Base-by-base conservation (phyloP, 2,113 vertebrate species). In the Sapajus apella region DNA sequence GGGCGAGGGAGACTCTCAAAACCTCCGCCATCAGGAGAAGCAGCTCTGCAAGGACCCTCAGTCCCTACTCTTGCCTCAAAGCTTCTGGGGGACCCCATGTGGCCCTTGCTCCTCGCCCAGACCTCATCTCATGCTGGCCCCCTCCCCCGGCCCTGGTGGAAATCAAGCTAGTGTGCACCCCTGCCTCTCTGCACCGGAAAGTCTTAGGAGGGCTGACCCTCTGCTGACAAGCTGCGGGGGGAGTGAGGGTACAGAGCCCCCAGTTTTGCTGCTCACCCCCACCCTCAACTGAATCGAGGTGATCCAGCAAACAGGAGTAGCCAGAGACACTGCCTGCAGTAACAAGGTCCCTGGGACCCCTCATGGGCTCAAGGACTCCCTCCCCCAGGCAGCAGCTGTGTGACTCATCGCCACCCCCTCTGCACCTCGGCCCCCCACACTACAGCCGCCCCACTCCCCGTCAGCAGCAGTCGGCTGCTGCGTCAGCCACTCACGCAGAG, bases 401-500 rank as follows among this genome's bases (percentile, higher is more conserved):
- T 91, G 92, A 97, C 70, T 96, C 92, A 95, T 6, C 1, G 37
- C 87, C 10, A 3, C 35, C 37, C 17, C 37, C 93, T 80, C 80
- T 37, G 50, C 81, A 5, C 58, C 55, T 27, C 21, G 0, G 7
- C 12, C 0, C 27, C 45, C 91, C 23, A 35, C 25, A 64, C 55
- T 70, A 7, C 81, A 84, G 68, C 81, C n/a, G 58, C 58, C 52
- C 45, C 35, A 27, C 17, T 37, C 55, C 43, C 72, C 5, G 58
- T 73, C 89, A 89, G 86, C 87, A 35, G 43, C 80, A 82, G 87
- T 64, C 70, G 0, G 45, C 83, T 89, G 95, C 95, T 58, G 95
- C 87, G 80, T 97, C 97, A 97, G 97, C 92, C 95, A 55, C 91
- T 95, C 88, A 50, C 52, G 85, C 95, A 86, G 76, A 84, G 47